These are phyloP conservation scores for Talpa occidentalis DNA, from an alignment of 2,113 vertebrate species.

Conservation along the genomic window DNA sequence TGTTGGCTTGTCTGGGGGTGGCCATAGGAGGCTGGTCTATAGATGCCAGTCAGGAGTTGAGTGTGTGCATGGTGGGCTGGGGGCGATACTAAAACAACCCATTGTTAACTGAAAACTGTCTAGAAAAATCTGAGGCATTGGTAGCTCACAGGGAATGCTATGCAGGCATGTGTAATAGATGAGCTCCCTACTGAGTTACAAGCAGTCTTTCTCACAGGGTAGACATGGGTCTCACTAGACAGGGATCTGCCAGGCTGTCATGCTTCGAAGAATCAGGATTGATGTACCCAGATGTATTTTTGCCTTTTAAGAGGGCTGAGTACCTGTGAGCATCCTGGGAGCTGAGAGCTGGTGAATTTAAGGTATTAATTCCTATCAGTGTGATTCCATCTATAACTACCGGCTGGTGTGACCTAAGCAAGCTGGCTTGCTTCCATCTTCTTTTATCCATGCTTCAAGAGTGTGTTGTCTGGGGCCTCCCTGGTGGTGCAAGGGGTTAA, in stretches of 20 bases:
- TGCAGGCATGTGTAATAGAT: not conserved
- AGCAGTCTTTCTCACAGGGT: not conserved
- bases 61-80: not conserved
- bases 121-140: not conserved
- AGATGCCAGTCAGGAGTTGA: not conserved
- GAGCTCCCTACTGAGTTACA: not conserved
- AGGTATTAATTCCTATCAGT: not conserved
- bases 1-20: not conserved
- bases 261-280: not conserved
- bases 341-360: not conserved
- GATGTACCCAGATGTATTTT: not conserved
- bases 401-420: not conserved
- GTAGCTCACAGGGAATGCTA: not conserved
- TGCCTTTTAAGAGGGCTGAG: not conserved
- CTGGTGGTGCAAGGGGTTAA: too few relatives aligned
- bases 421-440: too few relatives aligned
- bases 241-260: not conserved
- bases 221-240: not conserved
- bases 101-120: not conserved
- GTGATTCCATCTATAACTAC: not conserved
- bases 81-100: fast-evolving
- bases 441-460: not conserved
- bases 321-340: not conserved
- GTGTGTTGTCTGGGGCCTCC: not conserved
- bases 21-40: not conserved